Evolutionary conservation across 2,113 vertebrate species (phyloP).

Genomic region (Menidia beryllina): DNA sequence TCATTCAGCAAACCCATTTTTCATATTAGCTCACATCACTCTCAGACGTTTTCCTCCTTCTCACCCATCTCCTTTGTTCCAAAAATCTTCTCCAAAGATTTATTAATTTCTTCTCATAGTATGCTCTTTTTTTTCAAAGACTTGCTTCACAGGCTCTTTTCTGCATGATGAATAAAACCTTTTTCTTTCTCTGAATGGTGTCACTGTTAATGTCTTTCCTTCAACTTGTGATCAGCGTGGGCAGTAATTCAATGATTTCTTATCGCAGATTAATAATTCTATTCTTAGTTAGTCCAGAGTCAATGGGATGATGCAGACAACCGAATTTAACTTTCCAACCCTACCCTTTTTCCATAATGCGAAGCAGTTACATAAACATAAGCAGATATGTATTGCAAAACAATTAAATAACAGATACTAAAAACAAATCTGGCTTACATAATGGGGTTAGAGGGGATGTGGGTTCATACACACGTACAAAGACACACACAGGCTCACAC

Average conservation of each 20-base stretch:
- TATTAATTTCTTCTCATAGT: not conserved
- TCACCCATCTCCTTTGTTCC: constrained; percentile 2
- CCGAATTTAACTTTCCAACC: constrained; percentile 42
- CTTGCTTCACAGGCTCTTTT: not conserved
- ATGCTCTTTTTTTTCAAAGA: too few species aligned
- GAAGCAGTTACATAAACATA: constrained; percentile 65
- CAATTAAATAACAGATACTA: constrained; percentile 57
- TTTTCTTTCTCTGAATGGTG: not conserved
- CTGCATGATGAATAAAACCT: not conserved
- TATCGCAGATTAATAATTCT: constrained; percentile 9
- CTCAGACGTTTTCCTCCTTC: constrained; percentile 3
- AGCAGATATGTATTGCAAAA: constrained; percentile 51
- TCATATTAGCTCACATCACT: constrained; percentile 11
- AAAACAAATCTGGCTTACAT: constrained; percentile 58
- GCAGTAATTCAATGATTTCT: not conserved
- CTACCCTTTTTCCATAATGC: constrained; percentile 41
- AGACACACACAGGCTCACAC: constrained; percentile 10
- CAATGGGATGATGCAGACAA: constrained; percentile 26
- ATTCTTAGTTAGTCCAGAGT: constrained; percentile 24
- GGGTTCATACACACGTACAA: constrained; percentile 21
- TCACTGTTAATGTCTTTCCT: not conserved
- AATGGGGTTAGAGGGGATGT: constrained; percentile 51
- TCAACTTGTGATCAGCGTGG: not conserved
- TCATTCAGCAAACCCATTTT: constrained; percentile 26
- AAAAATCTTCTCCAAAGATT: constrained; percentile 9